phyloP scores from a whole-genome alignment of 1,140 invertebrate genomes.

The Copidosoma floridanum region DNA sequence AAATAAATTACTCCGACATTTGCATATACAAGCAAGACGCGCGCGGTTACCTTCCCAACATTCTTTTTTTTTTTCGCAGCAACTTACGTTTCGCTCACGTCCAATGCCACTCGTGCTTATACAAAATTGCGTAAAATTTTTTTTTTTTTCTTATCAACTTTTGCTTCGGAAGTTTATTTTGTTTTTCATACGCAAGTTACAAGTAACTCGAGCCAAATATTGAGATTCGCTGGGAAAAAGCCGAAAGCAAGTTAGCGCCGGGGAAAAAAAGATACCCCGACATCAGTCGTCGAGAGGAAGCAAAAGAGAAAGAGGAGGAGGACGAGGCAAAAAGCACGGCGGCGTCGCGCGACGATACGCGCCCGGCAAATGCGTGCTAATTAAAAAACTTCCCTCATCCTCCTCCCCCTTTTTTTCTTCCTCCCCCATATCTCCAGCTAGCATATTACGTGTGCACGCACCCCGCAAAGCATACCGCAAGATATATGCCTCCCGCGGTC shows the following conservation, averaged over 20 bases:
- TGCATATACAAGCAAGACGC: constrained; percentile 46
- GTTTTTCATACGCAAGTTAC: no score
- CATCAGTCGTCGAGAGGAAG: background rate
- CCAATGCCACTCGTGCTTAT: no score
- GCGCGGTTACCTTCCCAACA: no score
- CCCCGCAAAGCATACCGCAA: no score
- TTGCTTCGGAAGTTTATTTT: no score
- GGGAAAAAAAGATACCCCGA: background rate
- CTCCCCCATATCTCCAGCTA: background rate
- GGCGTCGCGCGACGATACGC: background rate
- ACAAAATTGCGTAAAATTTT: no score
- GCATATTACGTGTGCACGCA: background rate
- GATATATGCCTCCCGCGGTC: background rate
- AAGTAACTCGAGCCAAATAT: no score
- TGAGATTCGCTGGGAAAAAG: no score
- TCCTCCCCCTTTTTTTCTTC: background rate
- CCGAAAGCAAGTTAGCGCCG: background rate
- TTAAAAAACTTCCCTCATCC: constrained; percentile 26
- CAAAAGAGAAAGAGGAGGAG: background rate
- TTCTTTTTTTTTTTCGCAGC: no score
- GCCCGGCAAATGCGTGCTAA: constrained; percentile 24
- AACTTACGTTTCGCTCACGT: no score
- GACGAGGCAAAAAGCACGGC: background rate
- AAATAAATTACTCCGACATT: constrained; percentile 49
- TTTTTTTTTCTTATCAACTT: no score